Conservation (phyloP, 2,888 invertebrate genomes). For the Charanyca ferruginea region DNA sequence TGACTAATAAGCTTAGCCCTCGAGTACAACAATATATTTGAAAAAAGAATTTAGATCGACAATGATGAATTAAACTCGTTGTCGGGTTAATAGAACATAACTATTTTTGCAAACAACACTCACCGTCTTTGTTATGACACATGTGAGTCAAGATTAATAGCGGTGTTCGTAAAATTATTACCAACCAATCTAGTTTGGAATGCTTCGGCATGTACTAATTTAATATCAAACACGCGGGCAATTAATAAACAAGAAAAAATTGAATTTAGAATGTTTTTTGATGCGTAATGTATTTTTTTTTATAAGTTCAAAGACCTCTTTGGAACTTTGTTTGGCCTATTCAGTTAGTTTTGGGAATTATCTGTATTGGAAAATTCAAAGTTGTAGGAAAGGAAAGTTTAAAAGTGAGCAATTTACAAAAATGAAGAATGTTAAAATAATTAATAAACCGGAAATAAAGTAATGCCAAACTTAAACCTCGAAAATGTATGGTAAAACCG, state of each 20-base stretch:
- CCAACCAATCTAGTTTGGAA: conserved; percentile 21
- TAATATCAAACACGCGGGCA: conserved; percentile 16
- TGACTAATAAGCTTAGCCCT: too few species aligned
- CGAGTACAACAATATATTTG: conserved; percentile 1
- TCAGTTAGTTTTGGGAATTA: conserved; percentile 2
- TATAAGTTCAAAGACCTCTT: conserved; percentile 44
- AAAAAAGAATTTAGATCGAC: background rate
- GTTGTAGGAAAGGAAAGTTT: background rate
- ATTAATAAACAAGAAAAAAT: conserved; percentile 35
- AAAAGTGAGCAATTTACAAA: too few species aligned
- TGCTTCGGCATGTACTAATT: conserved; percentile 18
- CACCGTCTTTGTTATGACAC: conserved; percentile 42
- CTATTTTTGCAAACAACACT: conserved; percentile 26
- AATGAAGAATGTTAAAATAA: too few species aligned
- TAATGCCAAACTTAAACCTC: too few species aligned
- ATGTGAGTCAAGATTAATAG: conserved; percentile 48
- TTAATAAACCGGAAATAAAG: too few species aligned
- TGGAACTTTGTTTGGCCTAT: conserved; percentile 14
- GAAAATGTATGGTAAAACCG: too few species aligned
- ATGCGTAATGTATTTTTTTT: conserved; percentile 34
- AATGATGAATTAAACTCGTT: conserved; percentile 17
- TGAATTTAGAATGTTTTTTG: conserved; percentile 36
- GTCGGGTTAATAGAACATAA: conserved; percentile 35
- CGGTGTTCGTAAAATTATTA: conserved; percentile 39
- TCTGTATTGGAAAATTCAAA: background rate